Evolutionary conservation across 1,140 invertebrate genomes (phyloP).

Genomic region (Branchinecta lynchi): DNA sequence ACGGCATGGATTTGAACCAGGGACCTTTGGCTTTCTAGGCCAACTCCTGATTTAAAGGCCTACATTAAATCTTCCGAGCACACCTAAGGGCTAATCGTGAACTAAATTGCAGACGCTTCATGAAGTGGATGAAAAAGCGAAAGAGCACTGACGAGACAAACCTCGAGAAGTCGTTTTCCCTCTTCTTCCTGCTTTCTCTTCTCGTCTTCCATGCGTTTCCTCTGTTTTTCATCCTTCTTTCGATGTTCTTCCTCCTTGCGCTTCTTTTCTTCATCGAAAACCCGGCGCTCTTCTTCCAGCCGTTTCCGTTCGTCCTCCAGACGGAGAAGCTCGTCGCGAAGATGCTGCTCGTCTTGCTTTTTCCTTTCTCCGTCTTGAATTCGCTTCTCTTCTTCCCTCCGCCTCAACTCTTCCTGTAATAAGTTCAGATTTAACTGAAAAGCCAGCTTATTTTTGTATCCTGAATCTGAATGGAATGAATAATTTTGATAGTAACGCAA

Average conservation of each 20-base stretch:
- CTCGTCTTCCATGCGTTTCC: constrained; percentile 23
- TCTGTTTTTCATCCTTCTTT: constrained; percentile 19
- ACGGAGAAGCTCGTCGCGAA: neutral
- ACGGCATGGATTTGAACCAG: too few species aligned
- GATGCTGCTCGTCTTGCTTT: constrained; percentile 27
- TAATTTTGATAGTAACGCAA: too few species aligned
- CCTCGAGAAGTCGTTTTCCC: constrained; percentile 20
- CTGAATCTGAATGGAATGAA: too few species aligned
- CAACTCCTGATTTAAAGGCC: too few species aligned
- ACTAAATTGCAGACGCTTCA: too few species aligned
- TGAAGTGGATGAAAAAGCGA: too few species aligned
- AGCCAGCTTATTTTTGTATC: too few species aligned
- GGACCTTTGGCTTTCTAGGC: too few species aligned
- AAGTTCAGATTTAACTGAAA: neutral
- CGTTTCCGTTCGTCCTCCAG: neutral
- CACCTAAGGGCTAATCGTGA: too few species aligned
- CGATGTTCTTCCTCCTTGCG: constrained; percentile 23
- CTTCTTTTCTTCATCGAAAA: constrained; percentile 29
- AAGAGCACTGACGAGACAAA: too few species aligned
- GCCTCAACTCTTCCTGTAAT: constrained; percentile 35
- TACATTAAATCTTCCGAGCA: too few species aligned
- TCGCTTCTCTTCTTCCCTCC: constrained; percentile 32
- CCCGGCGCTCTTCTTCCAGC: constrained; percentile 34
- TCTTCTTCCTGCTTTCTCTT: constrained; percentile 25
- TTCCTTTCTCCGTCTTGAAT: constrained; percentile 34